Conservation (phyloP, 2,113 vertebrate species). For the Mugil cephalus region DNA sequence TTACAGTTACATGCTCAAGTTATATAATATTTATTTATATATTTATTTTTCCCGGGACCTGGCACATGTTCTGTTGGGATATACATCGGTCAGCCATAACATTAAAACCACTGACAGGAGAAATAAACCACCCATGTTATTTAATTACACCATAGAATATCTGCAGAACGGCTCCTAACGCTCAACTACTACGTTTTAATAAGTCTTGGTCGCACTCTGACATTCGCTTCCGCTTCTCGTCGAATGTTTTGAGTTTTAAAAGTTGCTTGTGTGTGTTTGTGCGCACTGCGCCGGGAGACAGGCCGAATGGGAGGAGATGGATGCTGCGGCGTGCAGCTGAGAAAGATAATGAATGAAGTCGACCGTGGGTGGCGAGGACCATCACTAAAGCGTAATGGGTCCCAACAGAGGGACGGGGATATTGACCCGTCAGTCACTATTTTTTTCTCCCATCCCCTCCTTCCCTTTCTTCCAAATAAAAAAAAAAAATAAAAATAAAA, state of each 20-base stretch:
- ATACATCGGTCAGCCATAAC: too few relatives aligned
- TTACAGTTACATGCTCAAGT: too few relatives aligned
- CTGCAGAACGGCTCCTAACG: too few relatives aligned
- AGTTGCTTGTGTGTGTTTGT: conserved; percentile 43
- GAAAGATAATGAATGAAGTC: conserved; percentile 84
- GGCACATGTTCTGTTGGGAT: too few relatives aligned
- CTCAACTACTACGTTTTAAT: conserved; percentile 25
- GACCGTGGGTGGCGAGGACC: conserved; percentile 79
- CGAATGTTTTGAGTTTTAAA: conserved; percentile 35
- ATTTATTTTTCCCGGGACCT: too few relatives aligned
- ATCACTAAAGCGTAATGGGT: conserved; percentile 80
- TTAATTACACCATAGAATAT: too few relatives aligned
- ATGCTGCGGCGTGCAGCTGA: conserved; percentile 69
- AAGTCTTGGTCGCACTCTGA: conserved; percentile 21
- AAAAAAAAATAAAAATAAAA: conserved; percentile 61
- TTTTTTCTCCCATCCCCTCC: neutral
- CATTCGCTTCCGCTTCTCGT: conserved; percentile 5
- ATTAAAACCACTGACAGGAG: too few relatives aligned
- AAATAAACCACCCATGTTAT: too few relatives aligned
- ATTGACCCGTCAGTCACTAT: conserved; percentile 80
- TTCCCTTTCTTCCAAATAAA: conserved; percentile 34
- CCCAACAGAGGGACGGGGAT: conserved; percentile 73
- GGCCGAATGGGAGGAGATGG: conserved; percentile 71
- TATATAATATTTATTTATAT: too few relatives aligned
- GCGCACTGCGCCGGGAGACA: conserved; percentile 63